These are phyloP conservation scores for Chrysocyon brachyurus DNA, from an alignment of 2,797 vertebrate genomes.

Conservation along the genomic window DNA sequence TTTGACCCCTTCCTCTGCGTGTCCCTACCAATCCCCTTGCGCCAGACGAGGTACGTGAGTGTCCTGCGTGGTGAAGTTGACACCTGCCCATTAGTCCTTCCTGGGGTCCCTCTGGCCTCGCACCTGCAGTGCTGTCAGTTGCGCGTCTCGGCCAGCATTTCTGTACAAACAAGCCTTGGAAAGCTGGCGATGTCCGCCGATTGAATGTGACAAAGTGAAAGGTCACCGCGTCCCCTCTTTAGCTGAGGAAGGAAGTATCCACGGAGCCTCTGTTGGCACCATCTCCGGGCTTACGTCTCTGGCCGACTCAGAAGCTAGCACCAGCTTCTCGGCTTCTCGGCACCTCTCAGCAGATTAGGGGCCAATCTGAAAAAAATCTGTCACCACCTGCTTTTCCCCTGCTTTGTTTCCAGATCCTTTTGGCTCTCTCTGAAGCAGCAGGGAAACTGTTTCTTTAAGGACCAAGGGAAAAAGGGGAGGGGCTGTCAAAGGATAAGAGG, in stretches of 20 bases:
- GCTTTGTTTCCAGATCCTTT: neutral
- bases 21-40: constrained; percentile 95
- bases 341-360: neutral
- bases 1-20: constrained; percentile 97
- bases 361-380: neutral
- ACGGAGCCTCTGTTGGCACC: neutral
- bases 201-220: neutral
- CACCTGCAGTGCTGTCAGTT: no score
- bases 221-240: neutral
- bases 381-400: neutral
- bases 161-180: neutral
- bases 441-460: neutral
- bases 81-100: neutral
- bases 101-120: neutral
- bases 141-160: neutral
- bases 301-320: neutral
- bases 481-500: neutral
- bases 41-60: constrained; percentile 94
- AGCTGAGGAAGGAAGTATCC: neutral
- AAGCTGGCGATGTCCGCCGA: neutral
- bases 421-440: neutral
- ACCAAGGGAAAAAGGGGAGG: neutral
- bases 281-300: neutral
- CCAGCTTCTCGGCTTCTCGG: accelerated
- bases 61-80: accelerated